Conservation (phyloP, 2,797 vertebrate species). For the Heliangelus exortis region DNA sequence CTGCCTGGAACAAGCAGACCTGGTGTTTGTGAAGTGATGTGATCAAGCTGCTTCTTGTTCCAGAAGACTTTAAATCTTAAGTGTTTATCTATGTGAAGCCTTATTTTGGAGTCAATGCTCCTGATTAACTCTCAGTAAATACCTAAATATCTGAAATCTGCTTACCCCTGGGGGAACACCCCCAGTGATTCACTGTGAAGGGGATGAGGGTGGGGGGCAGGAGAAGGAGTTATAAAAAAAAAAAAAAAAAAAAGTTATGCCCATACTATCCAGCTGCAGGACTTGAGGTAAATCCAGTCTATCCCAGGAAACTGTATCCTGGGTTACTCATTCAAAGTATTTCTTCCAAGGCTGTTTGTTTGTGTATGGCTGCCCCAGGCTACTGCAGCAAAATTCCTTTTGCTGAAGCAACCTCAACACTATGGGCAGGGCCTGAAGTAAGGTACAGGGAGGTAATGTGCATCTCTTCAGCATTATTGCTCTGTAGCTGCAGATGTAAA, state of each 20-base stretch:
- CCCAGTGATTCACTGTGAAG: not conserved
- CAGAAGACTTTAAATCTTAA: not conserved
- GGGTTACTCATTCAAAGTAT: not conserved
- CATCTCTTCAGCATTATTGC: not conserved
- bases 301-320: not conserved
- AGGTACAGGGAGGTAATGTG: fast-evolving
- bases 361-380: not conserved
- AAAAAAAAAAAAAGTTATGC: not conserved
- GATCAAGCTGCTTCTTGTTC: not conserved
- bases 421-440: not conserved
- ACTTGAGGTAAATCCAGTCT: not conserved
- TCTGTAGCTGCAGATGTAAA: not conserved
- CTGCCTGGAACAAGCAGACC: not conserved
- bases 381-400: not conserved
- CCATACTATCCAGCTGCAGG: fast-evolving
- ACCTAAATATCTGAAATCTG: not conserved
- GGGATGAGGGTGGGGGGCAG: too few relatives aligned
- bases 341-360: not conserved
- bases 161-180: not conserved
- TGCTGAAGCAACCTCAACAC: not conserved
- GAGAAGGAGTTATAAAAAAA: not conserved
- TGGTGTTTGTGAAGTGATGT: not conserved
- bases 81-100: not conserved
- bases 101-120: not conserved
- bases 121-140: not conserved